Base-by-base conservation (phyloP, 2,888 invertebrate genomes). In the Fragum fragum region DNA sequence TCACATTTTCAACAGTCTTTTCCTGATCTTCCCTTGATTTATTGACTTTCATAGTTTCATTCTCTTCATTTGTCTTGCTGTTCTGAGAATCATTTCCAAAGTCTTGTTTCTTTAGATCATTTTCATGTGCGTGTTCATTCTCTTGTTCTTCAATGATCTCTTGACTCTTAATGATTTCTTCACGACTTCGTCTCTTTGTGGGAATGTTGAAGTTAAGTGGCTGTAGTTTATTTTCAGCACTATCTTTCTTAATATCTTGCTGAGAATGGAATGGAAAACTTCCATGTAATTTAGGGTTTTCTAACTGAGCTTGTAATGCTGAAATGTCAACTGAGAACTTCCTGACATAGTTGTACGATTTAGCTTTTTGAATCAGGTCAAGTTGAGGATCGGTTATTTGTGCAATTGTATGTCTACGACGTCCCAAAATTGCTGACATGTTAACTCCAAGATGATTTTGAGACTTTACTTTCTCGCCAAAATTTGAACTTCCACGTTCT, bases 261-360 rank as follows among this genome's bases (percentile, higher is more conserved):
- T 90, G 88, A 14, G 90, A 90, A 73, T 88, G 88, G 75, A 90
- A 91, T 36, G 91, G 91, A 75, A 88, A 87, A 42, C 77, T 84
- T 18, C 88, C 90, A 80, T 91, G 91, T 18, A 89, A 83, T 84
- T 93, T 93, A 1, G 94, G 94, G 85, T 94, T 94, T 81, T 93
- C 93, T 63, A 94, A 85, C 79, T 94, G 94, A 32, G 93, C 91
- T 84, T 93, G 93, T 47, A 94, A 85, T 5, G 94, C 94, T 59
- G 90, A 88, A 73, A 94, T 92, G 81, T 94, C 94, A 6, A 94
- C 93, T 29, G 93, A 93, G 87, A 93, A 94, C 83, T 94, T 94
- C 32, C 93, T 86, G 1, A 94, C 92, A 87, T 94, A 94, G 71
- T 91, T 92, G 87, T 94, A 94, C 32, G 91, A 89, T 76, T 91